These are phyloP conservation scores for Andricus grossulariae DNA, from an alignment of 1,140 invertebrate species.

Conservation along the genomic window DNA sequence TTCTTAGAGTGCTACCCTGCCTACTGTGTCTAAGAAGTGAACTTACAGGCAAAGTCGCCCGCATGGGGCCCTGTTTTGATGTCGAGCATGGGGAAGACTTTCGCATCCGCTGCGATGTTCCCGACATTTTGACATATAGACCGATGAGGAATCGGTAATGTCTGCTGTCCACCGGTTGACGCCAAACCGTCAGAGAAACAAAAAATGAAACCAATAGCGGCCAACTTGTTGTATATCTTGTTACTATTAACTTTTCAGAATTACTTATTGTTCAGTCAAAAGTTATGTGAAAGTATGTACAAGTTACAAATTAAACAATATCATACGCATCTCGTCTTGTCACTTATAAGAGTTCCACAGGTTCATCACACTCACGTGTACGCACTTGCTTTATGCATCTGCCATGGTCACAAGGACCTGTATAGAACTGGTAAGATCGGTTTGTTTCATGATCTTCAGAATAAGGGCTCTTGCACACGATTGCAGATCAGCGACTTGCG, in stretches of 20 bases:
- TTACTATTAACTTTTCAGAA: neutral
- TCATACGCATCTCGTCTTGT: slow-evolving; percentile 68
- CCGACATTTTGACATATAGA: slow-evolving; percentile 76
- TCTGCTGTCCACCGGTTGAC: slow-evolving; percentile 10
- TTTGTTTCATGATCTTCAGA: too few species aligned
- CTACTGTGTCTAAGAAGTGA: slow-evolving; percentile 81
- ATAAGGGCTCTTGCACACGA: too few species aligned
- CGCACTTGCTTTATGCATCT: too few species aligned
- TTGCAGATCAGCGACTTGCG: too few species aligned
- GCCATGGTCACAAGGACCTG: too few species aligned
- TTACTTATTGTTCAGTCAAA: slow-evolving; percentile 53
- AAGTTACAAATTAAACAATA: slow-evolving; percentile 47
- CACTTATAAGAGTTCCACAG: slow-evolving; percentile 66
- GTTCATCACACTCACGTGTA: slow-evolving; percentile 63
- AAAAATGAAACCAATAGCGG: slow-evolving; percentile 36
- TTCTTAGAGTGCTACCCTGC: slow-evolving; percentile 75
- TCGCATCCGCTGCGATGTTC: slow-evolving; percentile 78
- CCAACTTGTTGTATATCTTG: too few species aligned
- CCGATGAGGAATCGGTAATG: slow-evolving; percentile 34
- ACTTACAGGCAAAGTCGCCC: slow-evolving; percentile 84
- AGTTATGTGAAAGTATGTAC: neutral
- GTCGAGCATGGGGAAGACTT: slow-evolving; percentile 82
- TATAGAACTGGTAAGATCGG: too few species aligned
- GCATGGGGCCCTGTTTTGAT: slow-evolving; percentile 83
- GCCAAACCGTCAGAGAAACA: slow-evolving; percentile 19